phyloP scores from a whole-genome alignment of 2,113 vertebrate species.

The Cromileptes altivelis region DNA sequence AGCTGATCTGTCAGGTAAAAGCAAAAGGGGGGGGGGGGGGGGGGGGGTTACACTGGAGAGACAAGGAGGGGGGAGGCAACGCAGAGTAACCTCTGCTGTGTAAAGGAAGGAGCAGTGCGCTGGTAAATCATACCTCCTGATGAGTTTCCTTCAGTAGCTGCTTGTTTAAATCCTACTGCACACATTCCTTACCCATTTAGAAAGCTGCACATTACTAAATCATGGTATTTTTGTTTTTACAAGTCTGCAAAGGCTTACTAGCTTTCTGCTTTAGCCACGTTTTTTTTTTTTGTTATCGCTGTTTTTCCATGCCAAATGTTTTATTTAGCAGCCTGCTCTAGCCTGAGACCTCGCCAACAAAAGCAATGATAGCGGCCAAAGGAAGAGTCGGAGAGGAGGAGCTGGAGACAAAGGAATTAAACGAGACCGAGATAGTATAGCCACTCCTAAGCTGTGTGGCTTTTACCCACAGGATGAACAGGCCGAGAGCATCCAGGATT shows the following conservation, averaged over 20 bases:
- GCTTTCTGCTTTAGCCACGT: conserved; percentile 38
- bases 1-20: conserved; percentile 76
- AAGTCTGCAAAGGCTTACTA: conserved; percentile 60
- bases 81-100: conserved; percentile 35
- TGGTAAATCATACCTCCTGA: conserved; percentile 75
- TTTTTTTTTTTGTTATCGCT: conserved; percentile 56
- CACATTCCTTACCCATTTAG: conserved; percentile 63
- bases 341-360: conserved; percentile 56
- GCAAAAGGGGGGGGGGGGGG: conserved; percentile 6
- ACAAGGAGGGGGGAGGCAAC: conserved; percentile 26
- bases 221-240: conserved; percentile 73
- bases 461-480: conserved; percentile 68
- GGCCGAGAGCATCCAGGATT: conserved; percentile 61
- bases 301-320: conserved; percentile 73
- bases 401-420: conserved; percentile 41
- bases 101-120: conserved; percentile 47
- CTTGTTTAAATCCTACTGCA: conserved; percentile 65
- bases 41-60: conserved; percentile 35
- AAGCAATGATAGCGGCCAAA: conserved; percentile 62
- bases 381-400: conserved; percentile 38
- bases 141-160: conserved; percentile 71
- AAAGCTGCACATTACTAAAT: conserved; percentile 72
- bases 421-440: conserved; percentile 54
- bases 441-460: conserved; percentile 55
- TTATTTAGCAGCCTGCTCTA: conserved; percentile 73